These are phyloP conservation scores for Macrosiphum euphorbiae DNA, from an alignment of 2,888 invertebrate genomes.

Conservation along the genomic window DNA sequence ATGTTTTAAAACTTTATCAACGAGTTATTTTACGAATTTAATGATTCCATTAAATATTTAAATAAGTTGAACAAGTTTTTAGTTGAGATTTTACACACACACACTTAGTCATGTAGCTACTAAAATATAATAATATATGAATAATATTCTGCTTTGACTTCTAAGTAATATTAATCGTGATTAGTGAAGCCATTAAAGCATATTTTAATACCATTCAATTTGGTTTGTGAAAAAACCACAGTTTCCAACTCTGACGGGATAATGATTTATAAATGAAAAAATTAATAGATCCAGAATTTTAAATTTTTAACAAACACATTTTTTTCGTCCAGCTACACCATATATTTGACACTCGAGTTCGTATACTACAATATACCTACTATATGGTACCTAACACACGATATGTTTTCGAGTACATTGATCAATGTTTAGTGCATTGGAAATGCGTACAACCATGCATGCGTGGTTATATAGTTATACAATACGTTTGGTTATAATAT, in stretches of 20 bases:
- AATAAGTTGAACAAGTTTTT: neutral
- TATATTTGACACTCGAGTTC: neutral
- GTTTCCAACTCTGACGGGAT: neutral
- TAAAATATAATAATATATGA: neutral
- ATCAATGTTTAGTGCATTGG: neutral
- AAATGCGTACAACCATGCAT: neutral
- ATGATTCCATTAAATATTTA: neutral
- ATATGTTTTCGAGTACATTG: neutral
- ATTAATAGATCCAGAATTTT: neutral
- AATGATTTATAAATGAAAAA: neutral
- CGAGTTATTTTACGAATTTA: neutral
- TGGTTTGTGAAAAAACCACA: neutral
- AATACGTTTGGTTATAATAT: neutral
- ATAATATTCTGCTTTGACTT: neutral
- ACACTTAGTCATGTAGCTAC: neutral
- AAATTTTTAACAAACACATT: neutral
- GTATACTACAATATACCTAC: no score
- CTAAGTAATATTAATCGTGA: neutral
- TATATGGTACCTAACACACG: neutral
- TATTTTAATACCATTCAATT: neutral
- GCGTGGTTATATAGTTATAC: no score
- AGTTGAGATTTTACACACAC: neutral
- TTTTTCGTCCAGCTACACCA: neutral
- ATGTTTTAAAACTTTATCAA: conserved; percentile 23
- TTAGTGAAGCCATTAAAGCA: neutral